Base-by-base conservation (phyloP, 2,797 vertebrate species). In the Enteromius thamalakanensis region DNA sequence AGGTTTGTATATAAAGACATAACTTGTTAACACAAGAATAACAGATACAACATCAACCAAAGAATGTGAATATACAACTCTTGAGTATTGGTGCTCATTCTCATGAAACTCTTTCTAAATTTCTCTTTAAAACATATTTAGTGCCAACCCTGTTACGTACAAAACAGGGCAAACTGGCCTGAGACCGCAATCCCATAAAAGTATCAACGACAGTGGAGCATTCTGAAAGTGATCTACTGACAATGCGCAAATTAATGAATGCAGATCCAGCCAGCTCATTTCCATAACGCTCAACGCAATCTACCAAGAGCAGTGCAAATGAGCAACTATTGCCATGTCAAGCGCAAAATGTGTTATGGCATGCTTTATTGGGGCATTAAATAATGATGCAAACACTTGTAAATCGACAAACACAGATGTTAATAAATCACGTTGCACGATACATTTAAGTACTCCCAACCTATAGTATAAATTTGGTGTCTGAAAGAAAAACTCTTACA, bases 111-210 rank as follows among this genome's bases (percentile, higher is more conserved):
- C 6, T 32, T 45, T 45, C 47, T 15, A 4, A 47, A 47, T 76
- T 62, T 47, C 40, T 19, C 55, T 62, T 58, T 45, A 76, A 60
- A 42, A 45, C 23, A 58, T 60, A 14, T 58, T 76, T 78, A 51
- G 12, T 51, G 3, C 11, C 11, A 67, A 34, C 6, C 26, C 29
- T 23, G 51, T 40, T 75, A 55, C 29, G 55, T 26, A 60, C 10
- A 26, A 60, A 60, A 60, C n/a, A 60, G 55, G 55, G 55, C 10
- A 26, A 60, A 60, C 4, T 60, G 55, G 55, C 4, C 0, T 60
- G 6, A 60, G n/a, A 26, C n/a, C 55, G 1, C 55, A 58, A 58
- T 58, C n/a, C 55, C 55, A 23, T 58, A 23, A 65, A 65, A 34
- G 5, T 29, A 8, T 2, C 62, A 65, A 17, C 7, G n/a, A n/a